phyloP scores from a whole-genome alignment of 2,888 invertebrate species.

The Diaprepes abbreviatus region DNA sequence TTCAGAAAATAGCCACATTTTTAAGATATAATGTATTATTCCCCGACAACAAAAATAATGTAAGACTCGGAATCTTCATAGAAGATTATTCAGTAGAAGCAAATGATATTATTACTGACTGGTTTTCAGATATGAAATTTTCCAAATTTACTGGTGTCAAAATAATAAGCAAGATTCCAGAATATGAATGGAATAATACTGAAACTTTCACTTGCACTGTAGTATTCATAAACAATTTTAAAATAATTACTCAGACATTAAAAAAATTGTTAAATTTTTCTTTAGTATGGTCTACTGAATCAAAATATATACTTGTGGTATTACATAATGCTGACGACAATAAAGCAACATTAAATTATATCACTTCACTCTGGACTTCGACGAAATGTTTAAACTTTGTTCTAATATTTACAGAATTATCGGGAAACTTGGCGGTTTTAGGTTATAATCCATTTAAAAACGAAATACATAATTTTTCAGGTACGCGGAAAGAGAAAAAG shows the following conservation, averaged over 20 bases:
- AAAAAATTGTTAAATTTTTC: background rate
- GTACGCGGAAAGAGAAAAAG: background rate
- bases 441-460: constrained; percentile 19
- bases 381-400: background rate
- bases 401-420: background rate
- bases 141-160: background rate
- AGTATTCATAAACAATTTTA: background rate
- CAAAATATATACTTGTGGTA: background rate
- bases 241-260: background rate
- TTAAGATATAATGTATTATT: background rate
- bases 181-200: background rate
- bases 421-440: background rate
- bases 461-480: background rate
- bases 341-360: background rate
- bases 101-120: background rate
- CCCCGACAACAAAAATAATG: background rate
- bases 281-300: background rate
- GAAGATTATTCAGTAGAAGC: background rate
- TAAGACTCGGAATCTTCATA: background rate
- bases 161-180: background rate
- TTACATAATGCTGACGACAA: background rate
- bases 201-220: background rate
- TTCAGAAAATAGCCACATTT: background rate
- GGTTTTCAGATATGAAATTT: background rate
- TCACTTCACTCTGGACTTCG: background rate